These are phyloP conservation scores for Corythornis cristatus DNA, from an alignment of 2,113 vertebrate genomes.

Conservation along the genomic window DNA sequence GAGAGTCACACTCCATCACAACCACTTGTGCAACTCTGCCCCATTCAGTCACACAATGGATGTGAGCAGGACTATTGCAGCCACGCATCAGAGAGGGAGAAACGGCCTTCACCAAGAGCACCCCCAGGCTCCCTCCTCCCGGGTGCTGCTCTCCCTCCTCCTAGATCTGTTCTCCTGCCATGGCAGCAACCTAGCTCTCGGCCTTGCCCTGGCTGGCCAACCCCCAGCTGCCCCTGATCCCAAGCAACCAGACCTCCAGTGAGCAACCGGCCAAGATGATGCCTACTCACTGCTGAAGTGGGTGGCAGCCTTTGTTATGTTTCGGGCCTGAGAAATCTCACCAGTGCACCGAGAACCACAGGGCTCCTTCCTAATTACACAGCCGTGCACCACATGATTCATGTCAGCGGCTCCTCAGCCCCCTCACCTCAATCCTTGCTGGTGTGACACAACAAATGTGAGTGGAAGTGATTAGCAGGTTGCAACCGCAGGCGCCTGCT, in stretches of 20 bases:
- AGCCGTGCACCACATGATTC: neutral
- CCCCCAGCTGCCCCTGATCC: neutral
- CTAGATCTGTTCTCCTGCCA: neutral
- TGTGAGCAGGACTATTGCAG: neutral
- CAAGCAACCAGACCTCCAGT: neutral
- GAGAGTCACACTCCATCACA: neutral
- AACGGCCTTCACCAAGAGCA: neutral
- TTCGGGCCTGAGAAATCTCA: slow-evolving; percentile 30
- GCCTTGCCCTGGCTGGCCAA: neutral
- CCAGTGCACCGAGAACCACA: neutral
- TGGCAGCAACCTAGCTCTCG: neutral
- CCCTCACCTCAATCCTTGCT: neutral
- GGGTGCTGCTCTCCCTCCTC: neutral
- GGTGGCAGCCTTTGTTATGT: neutral
- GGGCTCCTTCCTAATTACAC: slow-evolving; percentile 38
- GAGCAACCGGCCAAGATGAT: neutral
- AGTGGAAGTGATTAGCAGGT: slow-evolving; percentile 59
- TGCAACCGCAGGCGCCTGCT: neutral
- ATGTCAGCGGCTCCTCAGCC: slow-evolving; percentile 9
- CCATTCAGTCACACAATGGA: neutral
- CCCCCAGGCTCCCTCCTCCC: neutral
- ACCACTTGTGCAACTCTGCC: neutral
- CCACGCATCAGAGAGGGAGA: fast-evolving
- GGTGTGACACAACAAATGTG: slow-evolving; percentile 7
- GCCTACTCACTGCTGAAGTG: neutral